A percentile compares a stretch with the other conserved stretches of the same genome.
Conservation (phyloP, 2,797 vertebrate species). For the Sebastes reedi region DNA sequence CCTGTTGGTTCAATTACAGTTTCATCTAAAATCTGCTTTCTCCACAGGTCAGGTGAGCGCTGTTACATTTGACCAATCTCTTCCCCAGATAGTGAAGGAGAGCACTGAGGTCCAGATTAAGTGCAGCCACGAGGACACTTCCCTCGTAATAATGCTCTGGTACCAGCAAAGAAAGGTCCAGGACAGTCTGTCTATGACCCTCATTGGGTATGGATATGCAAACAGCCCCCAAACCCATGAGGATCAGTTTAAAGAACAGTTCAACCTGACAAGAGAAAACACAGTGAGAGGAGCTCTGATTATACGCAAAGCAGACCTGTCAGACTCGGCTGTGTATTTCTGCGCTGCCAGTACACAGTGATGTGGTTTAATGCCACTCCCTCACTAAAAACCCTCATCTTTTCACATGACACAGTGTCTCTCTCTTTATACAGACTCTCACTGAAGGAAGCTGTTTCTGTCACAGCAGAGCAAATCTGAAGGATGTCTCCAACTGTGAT, state of each 20-base stretch:
- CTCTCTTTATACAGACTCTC: not conserved
- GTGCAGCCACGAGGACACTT: conserved; percentile 51
- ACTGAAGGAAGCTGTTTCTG: not conserved
- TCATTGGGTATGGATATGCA: not conserved
- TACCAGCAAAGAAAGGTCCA: conserved; percentile 53
- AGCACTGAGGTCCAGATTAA: not conserved
- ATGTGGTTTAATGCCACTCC: not conserved
- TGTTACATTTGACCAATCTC: conserved; percentile 37
- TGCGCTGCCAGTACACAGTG: not conserved
- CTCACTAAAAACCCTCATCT: not conserved
- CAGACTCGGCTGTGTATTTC: not conserved
- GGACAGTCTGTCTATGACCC: not conserved
- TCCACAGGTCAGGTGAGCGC: conserved; percentile 45
- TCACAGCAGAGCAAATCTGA: not conserved
- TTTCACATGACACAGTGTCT: not conserved
- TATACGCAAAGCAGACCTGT: not conserved
- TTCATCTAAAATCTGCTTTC: not conserved
- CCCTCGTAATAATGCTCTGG: conserved; percentile 56
- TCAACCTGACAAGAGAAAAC: conserved; percentile 29
- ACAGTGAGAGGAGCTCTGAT: conserved; percentile 27
- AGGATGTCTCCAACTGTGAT: conserved; percentile 17
- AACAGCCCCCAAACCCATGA: not conserved
- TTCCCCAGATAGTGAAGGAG: conserved; percentile 21
- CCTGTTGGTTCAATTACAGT: not conserved
- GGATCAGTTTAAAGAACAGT: conserved; percentile 16